These are phyloP conservation scores for Arbacia lixula DNA, from an alignment of 53 echinoderm and acorn worm species.

Conservation along the genomic window DNA sequence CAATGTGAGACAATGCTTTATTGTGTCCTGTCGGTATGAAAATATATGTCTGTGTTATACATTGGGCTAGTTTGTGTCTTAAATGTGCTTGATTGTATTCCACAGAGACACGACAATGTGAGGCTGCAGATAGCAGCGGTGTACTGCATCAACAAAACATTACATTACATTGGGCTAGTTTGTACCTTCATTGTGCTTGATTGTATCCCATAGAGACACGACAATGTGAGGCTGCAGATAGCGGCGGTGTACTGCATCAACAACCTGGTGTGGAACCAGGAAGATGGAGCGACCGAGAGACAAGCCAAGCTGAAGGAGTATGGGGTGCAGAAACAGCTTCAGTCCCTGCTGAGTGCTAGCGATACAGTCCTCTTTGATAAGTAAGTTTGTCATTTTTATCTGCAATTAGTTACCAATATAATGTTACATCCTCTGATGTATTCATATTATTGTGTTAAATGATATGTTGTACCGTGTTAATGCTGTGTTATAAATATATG, in stretches of 20 bases:
- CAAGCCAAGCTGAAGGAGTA: conserved; percentile 93
- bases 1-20: no score
- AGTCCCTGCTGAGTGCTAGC: conserved; percentile 80
- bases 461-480: no score
- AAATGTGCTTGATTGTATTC: no score
- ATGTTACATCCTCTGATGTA: neutral
- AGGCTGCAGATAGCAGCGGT: conserved; percentile 95
- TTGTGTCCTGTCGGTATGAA: no score
- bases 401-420: no score
- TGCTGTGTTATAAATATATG: no score
- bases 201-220: conserved; percentile 75
- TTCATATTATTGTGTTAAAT: no score
- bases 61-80: no score
- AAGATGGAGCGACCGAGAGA: conserved; percentile 89
- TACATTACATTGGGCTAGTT: no score
- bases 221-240: conserved; percentile 92
- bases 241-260: conserved; percentile 98
- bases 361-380: conserved; percentile 93
- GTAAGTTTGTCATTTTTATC: conserved; percentile 57
- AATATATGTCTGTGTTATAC: no score
- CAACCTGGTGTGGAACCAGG: conserved; percentile 98
- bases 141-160: conserved; percentile 98
- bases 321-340: conserved; percentile 93
- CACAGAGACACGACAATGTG: conserved; percentile 92
- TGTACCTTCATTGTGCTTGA: no score